A percentile compares a stretch with the other conserved stretches of the same genome.
Conservation (phyloP, 1,140 invertebrate species). For the Limonius californicus region DNA sequence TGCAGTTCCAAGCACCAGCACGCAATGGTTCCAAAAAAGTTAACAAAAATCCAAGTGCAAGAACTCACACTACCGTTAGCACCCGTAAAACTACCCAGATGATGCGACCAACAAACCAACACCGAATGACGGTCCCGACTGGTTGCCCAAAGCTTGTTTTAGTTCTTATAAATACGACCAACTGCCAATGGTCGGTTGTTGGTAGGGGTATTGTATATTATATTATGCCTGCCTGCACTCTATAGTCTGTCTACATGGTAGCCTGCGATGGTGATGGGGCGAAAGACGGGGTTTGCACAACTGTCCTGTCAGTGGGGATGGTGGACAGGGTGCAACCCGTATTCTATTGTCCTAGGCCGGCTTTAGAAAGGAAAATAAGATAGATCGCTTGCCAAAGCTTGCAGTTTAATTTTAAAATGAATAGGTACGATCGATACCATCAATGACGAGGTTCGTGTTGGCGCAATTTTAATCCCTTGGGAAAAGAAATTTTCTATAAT, state of each 20-base stretch:
- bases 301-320: slow-evolving; percentile 8
- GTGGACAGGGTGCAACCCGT: slow-evolving; percentile 4
- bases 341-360: slow-evolving; percentile 8
- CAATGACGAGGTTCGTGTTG: too few species aligned
- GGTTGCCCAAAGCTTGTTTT: slow-evolving; percentile 5
- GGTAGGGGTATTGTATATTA: slow-evolving; percentile 7
- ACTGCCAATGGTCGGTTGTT: background rate
- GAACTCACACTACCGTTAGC: background rate
- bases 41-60: background rate
- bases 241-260: background rate
- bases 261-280: background rate
- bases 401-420: background rate
- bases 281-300: background rate
- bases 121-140: background rate
- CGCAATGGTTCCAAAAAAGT: too few species aligned
- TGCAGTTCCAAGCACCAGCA: too few species aligned
- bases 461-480: too few species aligned
- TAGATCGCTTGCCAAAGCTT: background rate
- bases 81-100: background rate
- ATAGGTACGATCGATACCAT: too few species aligned
- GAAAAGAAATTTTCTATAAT: too few species aligned
- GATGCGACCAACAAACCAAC: background rate
- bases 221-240: background rate
- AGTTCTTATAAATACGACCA: slow-evolving; percentile 12
- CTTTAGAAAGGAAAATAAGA: background rate